Conservation (phyloP, 92 coral and sea anemone genomes). For the Anthopleura xanthogrammica region DNA sequence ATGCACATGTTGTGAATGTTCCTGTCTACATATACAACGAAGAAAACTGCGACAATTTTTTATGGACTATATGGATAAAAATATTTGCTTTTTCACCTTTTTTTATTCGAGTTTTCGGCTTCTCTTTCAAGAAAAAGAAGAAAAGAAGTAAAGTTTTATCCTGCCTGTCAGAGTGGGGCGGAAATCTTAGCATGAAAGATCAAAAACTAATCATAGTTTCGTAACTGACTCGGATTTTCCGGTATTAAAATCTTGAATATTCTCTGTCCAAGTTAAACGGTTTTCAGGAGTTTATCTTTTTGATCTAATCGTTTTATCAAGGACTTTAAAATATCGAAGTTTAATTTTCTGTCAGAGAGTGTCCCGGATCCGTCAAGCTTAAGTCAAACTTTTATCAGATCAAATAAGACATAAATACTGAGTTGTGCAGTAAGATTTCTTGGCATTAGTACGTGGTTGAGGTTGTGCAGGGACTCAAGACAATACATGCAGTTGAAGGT, state of each 20-base stretch:
- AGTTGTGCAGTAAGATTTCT: neutral
- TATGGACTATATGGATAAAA: too few species aligned
- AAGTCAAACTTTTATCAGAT: conserved; percentile 9
- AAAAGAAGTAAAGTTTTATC: too few species aligned
- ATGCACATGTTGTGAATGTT: too few species aligned
- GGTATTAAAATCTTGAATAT: neutral
- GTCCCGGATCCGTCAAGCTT: neutral
- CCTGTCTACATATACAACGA: too few species aligned
- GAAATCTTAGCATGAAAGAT: too few species aligned
- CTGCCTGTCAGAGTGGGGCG: too few species aligned
- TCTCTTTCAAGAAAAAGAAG: too few species aligned
- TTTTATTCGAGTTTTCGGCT: too few species aligned
- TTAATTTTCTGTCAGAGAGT: conserved; percentile 1
- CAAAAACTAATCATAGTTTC: neutral
- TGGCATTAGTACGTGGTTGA: neutral
- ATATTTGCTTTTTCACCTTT: too few species aligned
- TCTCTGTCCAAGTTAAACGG: neutral
- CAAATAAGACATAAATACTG: neutral
- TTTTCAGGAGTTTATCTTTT: neutral
- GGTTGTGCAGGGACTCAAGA: neutral
- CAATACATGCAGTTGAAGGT: neutral
- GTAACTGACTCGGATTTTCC: conserved; percentile 1
- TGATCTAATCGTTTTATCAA: neutral
- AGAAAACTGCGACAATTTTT: too few species aligned
- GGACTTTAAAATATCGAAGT: neutral